Percentiles rank a stretch among this genome's conserved stretches.
phyloP scores from a whole-genome alignment of 2,888 invertebrate genomes.

The Punctoribates punctum region DNA sequence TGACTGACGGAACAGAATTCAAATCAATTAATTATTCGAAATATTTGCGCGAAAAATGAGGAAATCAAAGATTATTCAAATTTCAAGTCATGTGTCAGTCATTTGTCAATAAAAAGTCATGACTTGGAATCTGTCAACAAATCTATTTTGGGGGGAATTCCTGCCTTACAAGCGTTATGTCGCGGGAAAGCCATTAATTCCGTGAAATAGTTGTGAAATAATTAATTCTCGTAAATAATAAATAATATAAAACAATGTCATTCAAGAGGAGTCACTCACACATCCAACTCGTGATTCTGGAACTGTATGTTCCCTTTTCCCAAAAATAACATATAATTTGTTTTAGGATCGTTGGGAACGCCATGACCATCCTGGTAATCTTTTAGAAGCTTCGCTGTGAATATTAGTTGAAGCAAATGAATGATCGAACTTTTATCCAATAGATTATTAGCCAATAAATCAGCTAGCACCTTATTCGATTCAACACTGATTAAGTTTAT shows the following conservation, averaged over 20 bases:
- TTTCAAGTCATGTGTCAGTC: too few species aligned
- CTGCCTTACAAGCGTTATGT: too few species aligned
- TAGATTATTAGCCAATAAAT: neutral
- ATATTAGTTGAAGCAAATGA: neutral
- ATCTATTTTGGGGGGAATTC: too few species aligned
- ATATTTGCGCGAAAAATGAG: neutral
- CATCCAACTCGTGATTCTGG: neutral
- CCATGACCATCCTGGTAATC: neutral
- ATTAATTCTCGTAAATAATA: neutral
- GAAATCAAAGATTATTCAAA: neutral
- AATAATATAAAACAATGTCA: neutral
- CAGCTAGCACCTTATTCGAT: neutral
- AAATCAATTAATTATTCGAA: neutral
- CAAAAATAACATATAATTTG: constrained; percentile 10
- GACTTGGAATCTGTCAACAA: too few species aligned
- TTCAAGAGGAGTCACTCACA: neutral
- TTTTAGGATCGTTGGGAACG: neutral
- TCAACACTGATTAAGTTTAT: neutral
- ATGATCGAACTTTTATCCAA: neutral
- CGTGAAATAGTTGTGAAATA: too few species aligned
- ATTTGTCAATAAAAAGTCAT: neutral
- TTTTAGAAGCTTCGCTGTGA: neutral
- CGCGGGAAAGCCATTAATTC: too few species aligned
- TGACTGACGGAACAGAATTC: neutral
- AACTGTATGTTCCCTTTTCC: neutral